Evolutionary conservation across 92 coral and sea anemone genomes (phyloP), one percentile per base, ranked within the genome.

Genomic region (Hydrozoanthus gracilis): DNA sequence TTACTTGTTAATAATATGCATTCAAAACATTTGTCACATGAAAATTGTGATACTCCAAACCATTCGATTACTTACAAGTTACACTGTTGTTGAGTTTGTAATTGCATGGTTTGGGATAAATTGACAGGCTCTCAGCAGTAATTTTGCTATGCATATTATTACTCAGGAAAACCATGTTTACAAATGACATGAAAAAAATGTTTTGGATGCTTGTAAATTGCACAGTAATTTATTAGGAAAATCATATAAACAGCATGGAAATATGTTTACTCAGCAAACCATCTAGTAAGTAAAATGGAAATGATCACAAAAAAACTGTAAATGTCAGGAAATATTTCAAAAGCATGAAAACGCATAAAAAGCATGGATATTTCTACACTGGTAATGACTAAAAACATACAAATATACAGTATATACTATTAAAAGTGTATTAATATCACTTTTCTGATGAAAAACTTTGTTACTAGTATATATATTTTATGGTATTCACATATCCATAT

Each of bases 141-240:
- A 58, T 58, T 58, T 61, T 61, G 68, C 68, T 61, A 61, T 61
- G 68, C 68, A 61, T 61, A 61, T 61, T 61, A 61, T 61, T 61
- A 61, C 68, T 61, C 17, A 61, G 68, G 68, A 61, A 61, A 61
- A 61, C 68, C 68, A 61, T 61, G 17, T 61, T 58, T 58, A 58
- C 65, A 61, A 61, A 61, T 61, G 18, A 61, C 68, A 61, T 61
- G 68, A 61, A 61, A 61, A 61, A 61, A 61, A 61, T 61, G 68
- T 61, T 61, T 61, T 61, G 68, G 68, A 61, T 61, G 68, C 17
- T 61, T 61, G 68, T 61, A 61, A 61, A 61, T 61, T 61, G 68
- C 68, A 61, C 68, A 61, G 68, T 61, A 61, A 61, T 61, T 61
- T 61, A 61, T 61, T 61, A 61, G 68, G 68, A 61, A 61, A 61